Base-by-base conservation (phyloP, 2,888 invertebrate species). In the Eueremaeus valkanovi region DNA sequence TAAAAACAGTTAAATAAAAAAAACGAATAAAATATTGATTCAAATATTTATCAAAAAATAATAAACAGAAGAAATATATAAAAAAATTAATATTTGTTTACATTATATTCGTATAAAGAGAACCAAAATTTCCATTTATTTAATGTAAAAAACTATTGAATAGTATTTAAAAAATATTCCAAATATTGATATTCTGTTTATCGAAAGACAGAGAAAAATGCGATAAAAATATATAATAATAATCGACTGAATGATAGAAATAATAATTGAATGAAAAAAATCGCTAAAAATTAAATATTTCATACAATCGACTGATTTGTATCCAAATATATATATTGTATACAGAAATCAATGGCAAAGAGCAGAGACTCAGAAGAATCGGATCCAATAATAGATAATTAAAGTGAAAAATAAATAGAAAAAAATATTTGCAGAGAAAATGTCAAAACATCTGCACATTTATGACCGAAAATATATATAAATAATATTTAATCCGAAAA, bases 361-460 rank as follows among this genome's bases (percentile, higher is more conserved):
- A 36, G 6, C 5, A 8, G 5, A 36, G 36, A 36, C 36, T 36
- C n/a, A n/a, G n/a, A n/a, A n/a, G n/a, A n/a, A n/a, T n/a, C n/a
- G n/a, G n/a, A n/a, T n/a, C n/a, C n/a, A n/a, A n/a, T n/a, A n/a
- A n/a, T n/a, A n/a, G n/a, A n/a, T n/a, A n/a, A n/a, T n/a, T n/a
- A n/a, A 36, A 36, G 11, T 36, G 36, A 36, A 11, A 36, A 11
- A 36, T 36, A 8, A 36, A 36, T 36, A 8, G 36, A 5, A 36
- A 36, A 33, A 16, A 27, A 29, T 6, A 63, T 5, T 18, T 29
- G n/a, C 3, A 13, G 6, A 3, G 0, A 63, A 63, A 18, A 21
- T 31, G 63, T 63, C 63, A 63, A 63, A 63, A 63, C 63, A 63
- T 31, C 63, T 33, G 33, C 33, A 3, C 8, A 63, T 63, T 63